Conservation (phyloP, 1,140 invertebrate species). For the Chymomyza costata region DNA sequence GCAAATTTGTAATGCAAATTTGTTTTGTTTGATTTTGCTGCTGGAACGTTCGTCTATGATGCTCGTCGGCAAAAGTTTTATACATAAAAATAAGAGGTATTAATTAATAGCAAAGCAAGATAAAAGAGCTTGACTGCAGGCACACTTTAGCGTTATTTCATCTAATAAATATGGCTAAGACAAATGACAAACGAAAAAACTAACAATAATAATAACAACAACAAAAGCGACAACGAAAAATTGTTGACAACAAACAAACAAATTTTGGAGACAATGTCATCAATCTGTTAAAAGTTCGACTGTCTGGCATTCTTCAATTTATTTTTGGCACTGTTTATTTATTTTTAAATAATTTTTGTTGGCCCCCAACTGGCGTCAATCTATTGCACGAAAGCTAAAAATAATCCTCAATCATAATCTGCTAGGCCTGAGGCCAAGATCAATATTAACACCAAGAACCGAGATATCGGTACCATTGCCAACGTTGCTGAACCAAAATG, state of each 20-base stretch:
- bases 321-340: slow-evolving; percentile 55
- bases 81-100: slow-evolving; percentile 65
- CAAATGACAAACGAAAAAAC: slow-evolving; percentile 32
- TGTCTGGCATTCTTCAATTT: slow-evolving; percentile 54
- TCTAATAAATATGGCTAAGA: slow-evolving; percentile 17
- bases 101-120: slow-evolving; percentile 70
- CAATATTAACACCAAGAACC: too few relatives aligned
- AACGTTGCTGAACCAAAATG: slow-evolving; percentile 23
- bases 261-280: slow-evolving; percentile 36
- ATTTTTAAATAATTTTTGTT: slow-evolving; percentile 21
- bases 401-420: slow-evolving; percentile 53
- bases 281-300: slow-evolving; percentile 31
- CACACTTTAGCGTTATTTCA: slow-evolving; percentile 69
- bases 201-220: slow-evolving; percentile 15
- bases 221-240: slow-evolving; percentile 19
- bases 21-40: slow-evolving; percentile 6
- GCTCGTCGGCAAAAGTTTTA: too few relatives aligned
- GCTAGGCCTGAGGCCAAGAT: slow-evolving; percentile 31
- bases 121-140: slow-evolving; percentile 47
- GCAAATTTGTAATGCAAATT: slow-evolving; percentile 71
- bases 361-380: slow-evolving; percentile 14
- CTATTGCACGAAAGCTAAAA: slow-evolving; percentile 54
- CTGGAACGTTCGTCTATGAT: slow-evolving; percentile 20
- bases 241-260: not conserved
- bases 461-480: slow-evolving; percentile 39